These are phyloP conservation scores for Lipophrys pholis DNA, from an alignment of 2,113 vertebrate genomes.

Conservation along the genomic window DNA sequence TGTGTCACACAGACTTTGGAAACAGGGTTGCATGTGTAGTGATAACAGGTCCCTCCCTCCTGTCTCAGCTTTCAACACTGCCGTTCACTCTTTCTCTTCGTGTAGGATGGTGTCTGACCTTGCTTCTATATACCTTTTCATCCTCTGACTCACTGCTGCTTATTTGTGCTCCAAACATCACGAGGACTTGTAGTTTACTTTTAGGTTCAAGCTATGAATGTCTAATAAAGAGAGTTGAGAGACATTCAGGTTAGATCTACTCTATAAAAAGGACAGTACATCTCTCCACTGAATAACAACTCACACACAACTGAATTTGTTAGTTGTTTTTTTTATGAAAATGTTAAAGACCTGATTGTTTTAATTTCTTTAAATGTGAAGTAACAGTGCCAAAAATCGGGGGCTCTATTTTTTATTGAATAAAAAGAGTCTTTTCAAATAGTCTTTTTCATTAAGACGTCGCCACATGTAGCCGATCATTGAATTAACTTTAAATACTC, in stretches of 20 bases:
- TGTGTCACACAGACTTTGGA: conserved; percentile 45
- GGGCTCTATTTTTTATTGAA: no score
- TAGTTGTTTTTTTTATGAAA: no score
- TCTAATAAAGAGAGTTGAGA: neutral
- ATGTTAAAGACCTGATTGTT: no score
- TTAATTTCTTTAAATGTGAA: no score
- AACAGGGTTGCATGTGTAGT: conserved; percentile 19
- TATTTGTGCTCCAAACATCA: neutral
- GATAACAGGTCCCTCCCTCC: conserved; percentile 29
- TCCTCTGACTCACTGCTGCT: neutral
- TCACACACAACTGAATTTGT: no score
- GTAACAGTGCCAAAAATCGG: no score
- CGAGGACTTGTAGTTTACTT: neutral
- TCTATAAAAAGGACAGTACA: neutral
- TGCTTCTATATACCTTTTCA: neutral
- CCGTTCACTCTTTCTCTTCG: neutral
- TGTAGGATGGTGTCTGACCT: neutral
- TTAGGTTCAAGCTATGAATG: neutral
- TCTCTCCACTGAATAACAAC: no score
- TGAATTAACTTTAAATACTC: no score
- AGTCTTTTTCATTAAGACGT: no score
- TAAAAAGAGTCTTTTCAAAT: no score
- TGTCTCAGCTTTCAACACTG: conserved; percentile 32
- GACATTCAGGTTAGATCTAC: no score
- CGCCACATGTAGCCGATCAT: no score